Evolutionary conservation across 2,888 invertebrate genomes (phyloP).

Genomic region (Hofmannophila pseudospretella): DNA sequence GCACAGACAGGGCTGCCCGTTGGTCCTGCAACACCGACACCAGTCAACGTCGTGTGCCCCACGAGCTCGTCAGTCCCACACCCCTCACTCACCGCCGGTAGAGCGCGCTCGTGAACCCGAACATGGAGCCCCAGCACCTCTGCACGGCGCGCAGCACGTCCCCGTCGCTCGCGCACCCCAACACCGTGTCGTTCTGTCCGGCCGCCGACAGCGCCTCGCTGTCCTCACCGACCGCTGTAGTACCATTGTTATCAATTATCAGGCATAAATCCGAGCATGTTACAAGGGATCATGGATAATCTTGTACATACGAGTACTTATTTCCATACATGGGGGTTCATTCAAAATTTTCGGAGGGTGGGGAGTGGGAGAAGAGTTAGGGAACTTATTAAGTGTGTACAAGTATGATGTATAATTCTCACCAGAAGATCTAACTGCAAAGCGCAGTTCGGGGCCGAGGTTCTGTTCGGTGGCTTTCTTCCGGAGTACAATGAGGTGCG

Average conservation of each 20-base stretch:
- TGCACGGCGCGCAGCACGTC: slow-evolving; percentile 78
- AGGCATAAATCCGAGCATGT: no score
- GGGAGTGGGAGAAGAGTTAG: no score
- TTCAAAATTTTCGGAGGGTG: no score
- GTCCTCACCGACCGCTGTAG: slow-evolving; percentile 86
- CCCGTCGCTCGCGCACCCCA: slow-evolving; percentile 79
- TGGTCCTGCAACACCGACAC: slow-evolving; percentile 75
- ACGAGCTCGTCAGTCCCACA: no score
- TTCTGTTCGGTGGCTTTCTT: slow-evolving; percentile 37
- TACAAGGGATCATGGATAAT: no score
- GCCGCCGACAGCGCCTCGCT: slow-evolving; percentile 88
- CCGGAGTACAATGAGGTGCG: slow-evolving; percentile 41
- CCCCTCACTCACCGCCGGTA: slow-evolving; percentile 81
- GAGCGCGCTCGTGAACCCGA: slow-evolving; percentile 84
- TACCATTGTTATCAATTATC: no score
- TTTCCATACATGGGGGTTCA: no score
- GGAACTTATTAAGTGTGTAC: no score
- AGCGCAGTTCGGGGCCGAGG: slow-evolving; percentile 50
- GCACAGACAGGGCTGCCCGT: slow-evolving; percentile 82
- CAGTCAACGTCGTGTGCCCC: not conserved
- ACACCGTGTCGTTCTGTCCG: slow-evolving; percentile 88
- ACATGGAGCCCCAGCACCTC: slow-evolving; percentile 91
- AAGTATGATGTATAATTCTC: no score
- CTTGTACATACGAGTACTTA: no score
- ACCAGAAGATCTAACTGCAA: slow-evolving; percentile 83